Evolutionary conservation across 64 coral and sea anemone species (phyloP).

Genomic region (Pocillopora verrucosa): DNA sequence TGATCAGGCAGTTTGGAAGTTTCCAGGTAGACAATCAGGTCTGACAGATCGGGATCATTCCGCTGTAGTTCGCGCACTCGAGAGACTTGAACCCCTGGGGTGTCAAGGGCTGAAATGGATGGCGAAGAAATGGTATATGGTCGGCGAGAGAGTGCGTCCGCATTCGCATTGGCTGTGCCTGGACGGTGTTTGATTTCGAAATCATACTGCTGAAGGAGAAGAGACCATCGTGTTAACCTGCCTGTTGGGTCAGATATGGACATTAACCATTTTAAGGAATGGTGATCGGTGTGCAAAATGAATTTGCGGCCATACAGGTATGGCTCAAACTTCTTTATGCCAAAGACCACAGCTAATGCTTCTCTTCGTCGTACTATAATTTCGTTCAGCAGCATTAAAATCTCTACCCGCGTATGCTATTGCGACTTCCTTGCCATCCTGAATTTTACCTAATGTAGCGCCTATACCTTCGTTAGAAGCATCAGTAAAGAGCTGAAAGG

Average conservation of each 20-base stretch:
- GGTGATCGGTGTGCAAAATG: constrained; percentile 29
- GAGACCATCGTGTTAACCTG: constrained; percentile 22
- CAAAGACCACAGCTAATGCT: constrained; percentile 28
- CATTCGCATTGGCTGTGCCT: constrained; percentile 9
- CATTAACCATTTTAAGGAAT: constrained; percentile 36
- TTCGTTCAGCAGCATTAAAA: constrained; percentile 12
- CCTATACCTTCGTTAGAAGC: constrained; percentile 12
- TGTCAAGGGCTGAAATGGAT: not conserved
- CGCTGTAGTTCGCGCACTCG: constrained; percentile 4
- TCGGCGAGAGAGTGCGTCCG: not conserved
- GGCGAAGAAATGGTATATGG: not conserved
- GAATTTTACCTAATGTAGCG: constrained; percentile 2
- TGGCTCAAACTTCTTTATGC: constrained; percentile 31
- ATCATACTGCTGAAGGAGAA: constrained; percentile 25
- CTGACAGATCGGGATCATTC: constrained; percentile 1
- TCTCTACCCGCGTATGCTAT: constrained; percentile 46
- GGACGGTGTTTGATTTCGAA: constrained; percentile 37
- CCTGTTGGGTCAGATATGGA: constrained; percentile 7
- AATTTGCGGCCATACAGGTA: constrained; percentile 25
- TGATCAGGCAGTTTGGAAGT: not conserved
- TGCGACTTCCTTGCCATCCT: constrained; percentile 15
- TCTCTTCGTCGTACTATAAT: constrained; percentile 36
- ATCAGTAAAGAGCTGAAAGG: constrained; percentile 20
- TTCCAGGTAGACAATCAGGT: not conserved
- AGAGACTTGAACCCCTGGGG: not conserved